These are phyloP conservation scores for Thalassoma bifasciatum DNA, from an alignment of 2,113 vertebrate genomes.

Conservation along the genomic window DNA sequence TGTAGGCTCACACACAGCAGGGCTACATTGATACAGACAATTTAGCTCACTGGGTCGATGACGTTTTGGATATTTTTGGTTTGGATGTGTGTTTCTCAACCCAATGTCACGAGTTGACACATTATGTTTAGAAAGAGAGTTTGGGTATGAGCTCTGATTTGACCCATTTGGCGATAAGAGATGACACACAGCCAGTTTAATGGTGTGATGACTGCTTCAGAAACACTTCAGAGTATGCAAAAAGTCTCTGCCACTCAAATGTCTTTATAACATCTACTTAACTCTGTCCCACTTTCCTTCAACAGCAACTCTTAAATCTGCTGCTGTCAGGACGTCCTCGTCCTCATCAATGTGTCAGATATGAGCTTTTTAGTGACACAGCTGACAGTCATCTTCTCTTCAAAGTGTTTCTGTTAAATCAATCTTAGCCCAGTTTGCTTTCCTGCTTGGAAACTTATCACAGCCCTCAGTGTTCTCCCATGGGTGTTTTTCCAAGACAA, in stretches of 20 bases:
- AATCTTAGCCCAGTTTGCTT: conserved; percentile 50
- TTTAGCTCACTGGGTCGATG: no score
- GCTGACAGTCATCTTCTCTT: conserved; percentile 47
- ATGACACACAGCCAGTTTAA: background rate
- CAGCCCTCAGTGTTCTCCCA: conserved; percentile 31
- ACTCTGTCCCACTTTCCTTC: conserved; percentile 2
- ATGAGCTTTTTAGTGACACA: conserved; percentile 15
- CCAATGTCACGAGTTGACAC: background rate
- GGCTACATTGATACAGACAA: no score
- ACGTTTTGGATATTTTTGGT: no score
- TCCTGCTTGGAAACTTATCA: conserved; percentile 34
- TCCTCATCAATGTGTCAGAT: background rate
- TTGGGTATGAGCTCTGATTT: conserved; percentile 3
- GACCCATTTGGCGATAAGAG: background rate
- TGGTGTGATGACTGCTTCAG: background rate
- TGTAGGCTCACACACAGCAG: no score
- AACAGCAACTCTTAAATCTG: background rate
- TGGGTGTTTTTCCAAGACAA: conserved; percentile 44
- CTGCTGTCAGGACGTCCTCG: conserved; percentile 27
- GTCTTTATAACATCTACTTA: conserved; percentile 2
- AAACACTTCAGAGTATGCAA: background rate
- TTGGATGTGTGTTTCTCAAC: no score
- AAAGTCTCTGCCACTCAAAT: background rate
- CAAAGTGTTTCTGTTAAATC: conserved; percentile 46
- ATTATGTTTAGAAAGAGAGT: background rate